Conservation (phyloP, 2,888 invertebrate species). For the Leistus spinibarbis region DNA sequence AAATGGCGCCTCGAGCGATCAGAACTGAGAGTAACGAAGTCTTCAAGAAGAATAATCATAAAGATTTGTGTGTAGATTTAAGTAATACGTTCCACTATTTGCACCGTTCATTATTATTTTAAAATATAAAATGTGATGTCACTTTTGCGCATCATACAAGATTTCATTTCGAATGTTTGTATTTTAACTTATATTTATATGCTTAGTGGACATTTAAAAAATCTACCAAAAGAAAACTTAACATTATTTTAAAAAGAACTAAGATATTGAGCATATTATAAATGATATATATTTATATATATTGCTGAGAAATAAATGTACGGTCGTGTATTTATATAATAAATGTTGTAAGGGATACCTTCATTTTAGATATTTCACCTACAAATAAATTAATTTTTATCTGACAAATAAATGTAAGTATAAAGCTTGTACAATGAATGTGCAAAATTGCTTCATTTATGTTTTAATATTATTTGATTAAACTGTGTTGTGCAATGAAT, state of each 20-base stretch:
- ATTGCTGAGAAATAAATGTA: not conserved
- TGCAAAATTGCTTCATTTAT: not conserved
- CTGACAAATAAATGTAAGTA: not conserved
- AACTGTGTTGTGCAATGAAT: constrained; percentile 30
- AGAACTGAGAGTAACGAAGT: constrained; percentile 40
- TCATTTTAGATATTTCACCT: constrained; percentile 1
- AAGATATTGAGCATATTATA: not conserved
- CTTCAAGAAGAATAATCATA: not conserved
- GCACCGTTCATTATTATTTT: constrained; percentile 1
- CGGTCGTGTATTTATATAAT: not conserved
- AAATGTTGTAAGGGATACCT: not conserved
- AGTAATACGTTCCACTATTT: not conserved
- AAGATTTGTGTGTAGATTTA: constrained; percentile 9
- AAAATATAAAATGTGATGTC: not conserved
- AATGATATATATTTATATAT: not conserved
- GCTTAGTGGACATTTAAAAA: not conserved
- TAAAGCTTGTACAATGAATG: not conserved
- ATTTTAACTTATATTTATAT: not conserved
- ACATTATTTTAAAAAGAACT: not conserved
- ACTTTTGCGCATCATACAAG: not conserved
- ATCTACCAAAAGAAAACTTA: not conserved
- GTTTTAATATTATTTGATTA: constrained; percentile 16
- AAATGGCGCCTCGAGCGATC: constrained; percentile 53
- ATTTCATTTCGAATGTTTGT: not conserved
- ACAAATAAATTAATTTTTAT: constrained; percentile 1